Base-by-base conservation (phyloP, 2,888 invertebrate genomes). In the Leptinotarsa tumamoca region DNA sequence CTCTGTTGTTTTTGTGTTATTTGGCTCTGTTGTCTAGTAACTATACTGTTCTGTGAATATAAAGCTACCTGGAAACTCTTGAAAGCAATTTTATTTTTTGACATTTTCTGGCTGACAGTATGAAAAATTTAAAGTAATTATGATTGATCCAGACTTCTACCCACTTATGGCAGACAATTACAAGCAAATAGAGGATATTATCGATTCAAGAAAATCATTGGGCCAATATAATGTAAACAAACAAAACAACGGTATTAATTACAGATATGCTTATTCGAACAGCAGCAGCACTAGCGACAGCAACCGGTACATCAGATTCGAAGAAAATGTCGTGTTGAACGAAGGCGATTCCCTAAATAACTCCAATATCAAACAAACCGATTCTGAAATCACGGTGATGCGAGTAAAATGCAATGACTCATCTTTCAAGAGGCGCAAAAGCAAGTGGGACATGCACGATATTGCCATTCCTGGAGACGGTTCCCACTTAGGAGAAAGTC, bases 371-470 rank as follows among this genome's bases (percentile, higher is more conserved):
- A 91, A 91, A 89, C 90, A 90, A 1, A 91, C 92, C 69, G 92
- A 92, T 85, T 92, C 92, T 0, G 92, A 92, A 83, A 90, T 92
- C 72, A 92, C 92, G 0, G 90, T 92, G 4, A 87, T 92, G 13
- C 86, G 91, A 82, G 90, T 92, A 86, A 90, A 90, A 82, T 84
- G 86, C 69, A 84, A 85, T 72, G 84, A 85, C 27, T 76, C 84
- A 86, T 73, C 87, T 81, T 80, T 83, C 85, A 81, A 84, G 80
- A 86, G 85, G n/a, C 85, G 83, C 7, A 87, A 83, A 72, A 89
- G 88, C 74, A 83, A 89, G 74, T 90, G 90, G 84, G 88, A 90
- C 74, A 89, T 89, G 82, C 86, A 89, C 4, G 89, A 89, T 61
- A 88, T 88, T 73, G 86, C 88, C 2, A 87, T 90, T 71, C 90